Evolutionary conservation across 2,797 vertebrate species (phyloP).

Genomic region (Xerus rutilus): DNA sequence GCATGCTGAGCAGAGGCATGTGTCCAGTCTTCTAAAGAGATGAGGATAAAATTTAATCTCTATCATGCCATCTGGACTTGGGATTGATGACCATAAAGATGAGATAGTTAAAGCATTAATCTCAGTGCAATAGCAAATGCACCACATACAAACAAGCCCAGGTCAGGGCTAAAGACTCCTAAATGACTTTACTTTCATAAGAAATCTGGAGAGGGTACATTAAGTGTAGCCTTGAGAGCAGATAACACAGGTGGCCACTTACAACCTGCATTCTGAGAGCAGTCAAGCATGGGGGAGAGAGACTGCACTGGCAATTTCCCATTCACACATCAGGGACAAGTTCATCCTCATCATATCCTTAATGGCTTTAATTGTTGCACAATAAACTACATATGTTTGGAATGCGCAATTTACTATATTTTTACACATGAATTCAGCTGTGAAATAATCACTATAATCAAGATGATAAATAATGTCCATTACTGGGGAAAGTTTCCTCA

Average conservation of each 20-base stretch:
- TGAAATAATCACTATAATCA: neutral
- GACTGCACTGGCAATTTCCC: neutral
- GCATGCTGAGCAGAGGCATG: neutral
- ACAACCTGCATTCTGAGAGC: neutral
- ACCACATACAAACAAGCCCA: slow-evolving; percentile 26
- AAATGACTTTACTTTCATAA: slow-evolving; percentile 18
- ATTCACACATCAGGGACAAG: neutral
- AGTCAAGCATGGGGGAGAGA: neutral
- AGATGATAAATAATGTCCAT: neutral
- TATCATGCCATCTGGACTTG: slow-evolving; percentile 47
- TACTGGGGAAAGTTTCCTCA: neutral
- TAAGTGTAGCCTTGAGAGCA: neutral
- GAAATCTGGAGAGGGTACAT: slow-evolving; percentile 2
- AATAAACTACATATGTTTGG: neutral
- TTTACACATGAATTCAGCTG: neutral
- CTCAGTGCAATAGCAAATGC: slow-evolving; percentile 14
- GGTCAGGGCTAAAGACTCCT: slow-evolving; percentile 1
- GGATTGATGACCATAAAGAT: slow-evolving; percentile 56
- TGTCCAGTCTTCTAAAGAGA: slow-evolving; percentile 36
- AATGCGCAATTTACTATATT: neutral
- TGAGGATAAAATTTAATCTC: slow-evolving; percentile 50
- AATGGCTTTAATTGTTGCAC: neutral
- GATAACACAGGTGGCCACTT: neutral
- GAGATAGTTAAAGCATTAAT: slow-evolving; percentile 42
- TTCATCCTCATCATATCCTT: neutral